These are phyloP conservation scores for Diorhabda sublineata DNA, from an alignment of 1,140 invertebrate genomes.

Conservation along the genomic window DNA sequence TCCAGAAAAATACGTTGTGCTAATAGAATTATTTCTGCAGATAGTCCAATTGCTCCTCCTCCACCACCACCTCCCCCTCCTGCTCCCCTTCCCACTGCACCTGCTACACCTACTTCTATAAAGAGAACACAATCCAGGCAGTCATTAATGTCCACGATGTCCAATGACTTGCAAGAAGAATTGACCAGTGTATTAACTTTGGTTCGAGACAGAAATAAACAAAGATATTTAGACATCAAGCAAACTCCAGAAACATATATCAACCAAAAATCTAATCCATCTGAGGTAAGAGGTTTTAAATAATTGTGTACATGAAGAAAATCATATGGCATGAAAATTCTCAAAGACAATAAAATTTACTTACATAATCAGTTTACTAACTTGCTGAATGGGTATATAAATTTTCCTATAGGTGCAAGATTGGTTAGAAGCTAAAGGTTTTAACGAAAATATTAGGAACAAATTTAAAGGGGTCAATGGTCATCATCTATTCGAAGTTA, in stretches of 20 bases:
- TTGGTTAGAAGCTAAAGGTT: constrained; percentile 74
- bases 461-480: constrained; percentile 65
- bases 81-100: constrained; percentile 27
- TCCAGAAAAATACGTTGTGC: background rate
- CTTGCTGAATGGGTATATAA: too few relatives aligned
- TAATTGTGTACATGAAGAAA: too few relatives aligned
- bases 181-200: constrained; percentile 59
- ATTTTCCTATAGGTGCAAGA: constrained; percentile 44
- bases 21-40: constrained; percentile 1
- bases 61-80: constrained; percentile 28
- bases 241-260: constrained; percentile 72
- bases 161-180: constrained; percentile 61
- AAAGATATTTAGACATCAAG: constrained; percentile 57
- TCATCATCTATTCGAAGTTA: constrained; percentile 65
- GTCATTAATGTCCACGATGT: constrained; percentile 22
- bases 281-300: constrained; percentile 53
- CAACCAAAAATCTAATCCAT: constrained; percentile 56
- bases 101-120: constrained; percentile 24
- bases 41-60: constrained; percentile 22
- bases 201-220: constrained; percentile 54
- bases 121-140: constrained; percentile 31
- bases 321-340: too few relatives aligned
- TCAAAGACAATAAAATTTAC: too few relatives aligned
- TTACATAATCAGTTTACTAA: too few relatives aligned
- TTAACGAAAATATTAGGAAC: constrained; percentile 59